A percentile compares a stretch with the other conserved stretches of the same genome.
These are phyloP conservation scores for Eulimnadia texana DNA, from an alignment of 1,140 invertebrate genomes.

Conservation along the genomic window DNA sequence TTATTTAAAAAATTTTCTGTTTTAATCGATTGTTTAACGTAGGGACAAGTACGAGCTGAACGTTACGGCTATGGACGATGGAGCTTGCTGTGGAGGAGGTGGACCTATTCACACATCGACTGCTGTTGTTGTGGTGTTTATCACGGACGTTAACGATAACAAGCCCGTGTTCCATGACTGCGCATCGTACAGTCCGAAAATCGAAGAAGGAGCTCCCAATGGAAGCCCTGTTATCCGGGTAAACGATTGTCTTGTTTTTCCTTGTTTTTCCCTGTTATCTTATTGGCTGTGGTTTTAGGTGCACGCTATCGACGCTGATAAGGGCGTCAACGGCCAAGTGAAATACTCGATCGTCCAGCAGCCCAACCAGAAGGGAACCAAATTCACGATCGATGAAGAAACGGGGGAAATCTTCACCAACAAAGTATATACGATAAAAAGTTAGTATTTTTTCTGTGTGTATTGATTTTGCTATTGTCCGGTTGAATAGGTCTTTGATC, in stretches of 20 bases:
- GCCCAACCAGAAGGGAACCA: conserved; percentile 88
- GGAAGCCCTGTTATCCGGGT: conserved; percentile 79
- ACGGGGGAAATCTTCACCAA: conserved; percentile 86
- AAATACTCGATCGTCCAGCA: conserved; percentile 93
- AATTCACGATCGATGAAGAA: conserved; percentile 87
- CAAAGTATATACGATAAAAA: conserved; percentile 40
- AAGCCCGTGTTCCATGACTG: conserved; percentile 89
- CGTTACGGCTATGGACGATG: conserved; percentile 86
- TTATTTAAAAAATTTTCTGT: no score
- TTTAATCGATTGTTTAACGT: not conserved
- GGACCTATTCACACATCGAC: conserved; percentile 75
- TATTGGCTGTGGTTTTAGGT: conserved; percentile 36
- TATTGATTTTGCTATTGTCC: conserved; percentile 1
- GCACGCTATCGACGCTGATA: conserved; percentile 83
- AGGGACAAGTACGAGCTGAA: conserved; percentile 75
- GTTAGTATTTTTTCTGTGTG: conserved; percentile 8
- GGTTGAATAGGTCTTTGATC: conserved; percentile 81
- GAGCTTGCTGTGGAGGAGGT: conserved; percentile 77
- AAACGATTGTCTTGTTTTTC: conserved; percentile 1
- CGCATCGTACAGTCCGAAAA: conserved; percentile 76
- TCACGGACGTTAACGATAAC: conserved; percentile 91
- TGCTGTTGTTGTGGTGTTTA: conserved; percentile 90
- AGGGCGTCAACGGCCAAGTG: conserved; percentile 82
- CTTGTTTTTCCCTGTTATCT: not conserved
- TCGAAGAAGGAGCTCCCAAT: conserved; percentile 80